phyloP scores from a whole-genome alignment of 2,888 invertebrate genomes.

The Vesta saturnalis region DNA sequence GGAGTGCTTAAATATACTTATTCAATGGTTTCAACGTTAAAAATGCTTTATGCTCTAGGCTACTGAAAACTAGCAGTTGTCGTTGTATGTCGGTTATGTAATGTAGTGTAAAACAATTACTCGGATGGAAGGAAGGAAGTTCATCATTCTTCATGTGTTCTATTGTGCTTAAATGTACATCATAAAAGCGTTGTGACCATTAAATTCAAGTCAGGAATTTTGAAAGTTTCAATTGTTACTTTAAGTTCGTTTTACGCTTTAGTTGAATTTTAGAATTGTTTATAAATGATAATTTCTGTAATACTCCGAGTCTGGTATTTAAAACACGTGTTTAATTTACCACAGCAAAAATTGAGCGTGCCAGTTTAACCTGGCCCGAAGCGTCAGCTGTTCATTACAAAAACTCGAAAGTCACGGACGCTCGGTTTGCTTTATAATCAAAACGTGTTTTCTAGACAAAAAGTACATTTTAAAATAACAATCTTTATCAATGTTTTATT shows the following conservation, averaged over 20 bases:
- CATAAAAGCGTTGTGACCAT: slow-evolving; percentile 20
- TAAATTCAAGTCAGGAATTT: slow-evolving; percentile 18
- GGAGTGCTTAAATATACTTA: slow-evolving; percentile 11
- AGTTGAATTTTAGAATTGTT: not conserved
- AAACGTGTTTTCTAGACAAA: slow-evolving; percentile 32
- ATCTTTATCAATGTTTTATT: not conserved
- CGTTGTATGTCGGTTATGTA: slow-evolving; percentile 26
- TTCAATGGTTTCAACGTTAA: not conserved
- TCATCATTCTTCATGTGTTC: slow-evolving; percentile 35
- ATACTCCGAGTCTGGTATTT: slow-evolving; percentile 22
- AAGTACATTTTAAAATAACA: slow-evolving; percentile 22
- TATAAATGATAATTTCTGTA: slow-evolving; percentile 1
- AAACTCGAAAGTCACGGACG: slow-evolving; percentile 30
- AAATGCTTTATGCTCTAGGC: too few relatives aligned
- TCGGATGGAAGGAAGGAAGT: slow-evolving; percentile 37
- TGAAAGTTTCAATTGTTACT: slow-evolving; percentile 7
- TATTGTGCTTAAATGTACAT: slow-evolving; percentile 27
- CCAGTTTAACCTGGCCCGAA: slow-evolving; percentile 29
- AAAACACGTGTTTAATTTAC: slow-evolving; percentile 35
- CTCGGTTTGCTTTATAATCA: slow-evolving; percentile 30
- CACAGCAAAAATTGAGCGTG: slow-evolving; percentile 31
- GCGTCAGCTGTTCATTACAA: slow-evolving; percentile 35
- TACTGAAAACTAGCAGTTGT: slow-evolving; percentile 2
- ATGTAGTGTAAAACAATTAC: slow-evolving; percentile 37
- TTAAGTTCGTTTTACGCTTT: slow-evolving; percentile 5